Evolutionary conservation across 2,113 vertebrate species (phyloP), one percentile per base, ranked within the genome.

Genomic region (Larimichthys polyactis): DNA sequence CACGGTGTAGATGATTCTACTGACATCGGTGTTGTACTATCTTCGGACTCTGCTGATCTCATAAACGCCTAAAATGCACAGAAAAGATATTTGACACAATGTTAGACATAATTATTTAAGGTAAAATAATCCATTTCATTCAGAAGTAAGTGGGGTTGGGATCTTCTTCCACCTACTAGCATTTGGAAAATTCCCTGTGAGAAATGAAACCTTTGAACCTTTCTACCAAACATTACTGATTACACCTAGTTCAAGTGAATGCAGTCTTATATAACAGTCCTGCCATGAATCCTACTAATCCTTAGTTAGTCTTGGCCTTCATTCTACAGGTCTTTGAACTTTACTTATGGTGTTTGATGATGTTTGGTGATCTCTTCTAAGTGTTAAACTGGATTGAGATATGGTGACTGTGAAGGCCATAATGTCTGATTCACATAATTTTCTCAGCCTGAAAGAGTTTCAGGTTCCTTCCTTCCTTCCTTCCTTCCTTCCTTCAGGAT

Each of bases 21-120:
- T 24, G 54, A 9, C 29, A 11, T 4, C 4, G 76, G 7, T 11
- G 57, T 4, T n/a, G 54, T 15, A 29, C 68, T 44, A 20, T 92
- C 84, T 71, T 89, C 83, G 16, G 89, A 89, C 17, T 8, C 3
- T 17, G 54, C 51, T 54, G 89, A 92, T 24, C 55, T 51, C 9
- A 82, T 1, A 1, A 87, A 92, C 17, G 76, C 76, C 94, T 94
- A 40, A 78, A 86, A 80, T 66, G 17, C 11, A 62, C 12, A 71
- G 7, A 46, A 74, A 87, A 48, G 2, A 44, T 46, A 32, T 57
- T 36, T 24, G 14, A 12, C 15, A 22, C 10, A 22, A 44, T n/a
- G 11, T 46, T 40, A 40, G 8, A 51, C 46, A 52, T 63, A 3
- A 63, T 5, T 46, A 44, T 12, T 24, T 22, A 2, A 49, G 20